Percentiles rank a stretch among this genome's conserved stretches.
These are phyloP conservation scores for Microplitis demolitor DNA, from an alignment of 1,140 invertebrate species.

Conservation along the genomic window DNA sequence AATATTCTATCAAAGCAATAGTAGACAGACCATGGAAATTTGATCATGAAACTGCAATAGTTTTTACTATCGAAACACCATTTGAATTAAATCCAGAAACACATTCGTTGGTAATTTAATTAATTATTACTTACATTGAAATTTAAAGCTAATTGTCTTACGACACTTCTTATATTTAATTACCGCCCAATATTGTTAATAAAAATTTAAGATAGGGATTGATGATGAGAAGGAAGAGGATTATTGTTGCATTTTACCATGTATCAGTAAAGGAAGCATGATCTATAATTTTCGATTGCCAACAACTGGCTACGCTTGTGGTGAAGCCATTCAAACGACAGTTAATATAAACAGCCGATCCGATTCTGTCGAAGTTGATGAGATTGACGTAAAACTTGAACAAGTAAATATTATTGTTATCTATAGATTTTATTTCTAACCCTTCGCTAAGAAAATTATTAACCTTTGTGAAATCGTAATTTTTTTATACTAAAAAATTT, in stretches of 20 bases:
- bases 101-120: slow-evolving; percentile 26
- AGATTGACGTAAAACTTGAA: slow-evolving; percentile 65
- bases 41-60: slow-evolving; percentile 60
- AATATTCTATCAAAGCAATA: slow-evolving; percentile 65
- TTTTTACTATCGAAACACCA: slow-evolving; percentile 57
- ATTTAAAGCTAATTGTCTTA: neutral
- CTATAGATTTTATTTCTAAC: neutral
- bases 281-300: slow-evolving; percentile 64
- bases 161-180: neutral
- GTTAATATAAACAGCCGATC: slow-evolving; percentile 69
- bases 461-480: neutral
- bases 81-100: slow-evolving; percentile 29
- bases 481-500: neutral
- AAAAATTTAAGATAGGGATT: slow-evolving; percentile 29
- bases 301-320: slow-evolving; percentile 67
- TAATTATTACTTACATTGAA: slow-evolving; percentile 1
- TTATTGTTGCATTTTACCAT: slow-evolving; percentile 68
- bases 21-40: slow-evolving; percentile 65
- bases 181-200: neutral
- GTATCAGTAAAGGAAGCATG: slow-evolving; percentile 58
- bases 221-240: slow-evolving; percentile 59
- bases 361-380: slow-evolving; percentile 61
- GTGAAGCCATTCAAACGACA: slow-evolving; percentile 66
- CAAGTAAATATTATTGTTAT: slow-evolving; percentile 60
- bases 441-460: too few relatives aligned